Evolutionary conservation across 2,113 vertebrate genomes (phyloP), one percentile per base, ranked within the genome.

Genomic region (Podarcis cretensis): DNA sequence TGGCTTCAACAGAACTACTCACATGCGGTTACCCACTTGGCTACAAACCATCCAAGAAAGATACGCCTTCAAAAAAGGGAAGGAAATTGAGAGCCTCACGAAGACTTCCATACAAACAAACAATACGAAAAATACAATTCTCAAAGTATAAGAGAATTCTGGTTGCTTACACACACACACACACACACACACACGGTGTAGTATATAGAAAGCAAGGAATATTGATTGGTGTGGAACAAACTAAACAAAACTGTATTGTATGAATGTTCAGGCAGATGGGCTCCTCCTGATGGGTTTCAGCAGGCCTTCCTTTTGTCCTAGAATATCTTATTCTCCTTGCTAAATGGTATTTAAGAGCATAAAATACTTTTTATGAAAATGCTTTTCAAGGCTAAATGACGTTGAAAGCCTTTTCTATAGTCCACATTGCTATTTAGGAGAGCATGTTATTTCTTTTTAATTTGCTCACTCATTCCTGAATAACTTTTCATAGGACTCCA

Each of bases 401-500:
- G 80, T 96, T 96, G 97, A 97, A 95, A 96, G 94, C 96, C 88
- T 92, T 92, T 91, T 90, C 91, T 92, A 92, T 93, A 89, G 89
- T 87, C 71, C 81, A 95, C 96, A 95, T 97, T 96, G 81, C 95
- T 98, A 97, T 98, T 97, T 97, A 95, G 96, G 96, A 95, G 93
- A 91, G 95, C 95, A 94, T 94, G 97, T 93, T 97, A 97, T 97
- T 95, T 96, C 96, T 96, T 97, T 98, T 97, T 97, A 96, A 97
- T 98, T 97, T 97, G 98, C 96, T 97, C 97, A 97, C 96, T 98
- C 95, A 91, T 94, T 97, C 97, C 97, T 96, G 96, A 97, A 96
- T 97, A 97, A 97, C 97, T 98, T 97, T 97, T 97, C 97, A 96
- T 93, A 96, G 97, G 95, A 96, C 97, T 97, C 96, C 96, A 97